A percentile compares a stretch with the other conserved stretches of the same genome.
These are phyloP conservation scores for Spatulosminthurus flaviceps DNA, from an alignment of 2,888 invertebrate species.

Conservation along the genomic window DNA sequence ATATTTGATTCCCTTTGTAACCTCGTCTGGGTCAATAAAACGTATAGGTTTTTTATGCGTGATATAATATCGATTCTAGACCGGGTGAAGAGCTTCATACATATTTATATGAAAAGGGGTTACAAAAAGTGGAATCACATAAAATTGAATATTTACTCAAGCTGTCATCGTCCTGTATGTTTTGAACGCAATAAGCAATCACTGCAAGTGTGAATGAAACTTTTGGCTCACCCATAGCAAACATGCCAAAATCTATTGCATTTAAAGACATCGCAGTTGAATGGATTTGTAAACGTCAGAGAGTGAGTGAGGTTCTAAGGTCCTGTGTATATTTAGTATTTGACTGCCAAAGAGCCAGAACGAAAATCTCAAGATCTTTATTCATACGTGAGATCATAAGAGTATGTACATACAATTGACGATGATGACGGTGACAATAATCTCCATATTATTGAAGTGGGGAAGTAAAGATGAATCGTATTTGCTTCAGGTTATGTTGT, in stretches of 20 bases:
- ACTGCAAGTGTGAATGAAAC: constrained; percentile 32
- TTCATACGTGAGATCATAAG: background rate
- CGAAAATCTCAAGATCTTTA: constrained; percentile 16
- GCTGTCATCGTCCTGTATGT: constrained; percentile 20
- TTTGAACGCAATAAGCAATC: background rate
- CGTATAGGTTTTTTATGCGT: background rate
- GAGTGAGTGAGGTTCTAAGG: background rate
- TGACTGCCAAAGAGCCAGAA: constrained; percentile 12
- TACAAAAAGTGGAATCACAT: constrained; percentile 17
- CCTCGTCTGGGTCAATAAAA: constrained; percentile 1
- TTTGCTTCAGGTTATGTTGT: constrained; percentile 33
- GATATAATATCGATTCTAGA: background rate
- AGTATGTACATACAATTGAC: constrained; percentile 37
- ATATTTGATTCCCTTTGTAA: background rate
- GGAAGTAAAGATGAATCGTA: constrained; percentile 25
- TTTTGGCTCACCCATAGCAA: background rate
- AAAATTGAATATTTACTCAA: constrained; percentile 32
- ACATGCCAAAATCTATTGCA: constrained; percentile 22
- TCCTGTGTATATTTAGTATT: background rate
- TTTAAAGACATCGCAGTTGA: background rate
- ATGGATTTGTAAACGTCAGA: background rate
- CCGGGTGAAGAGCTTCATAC: background rate
- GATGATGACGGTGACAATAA: background rate
- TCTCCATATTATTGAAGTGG: constrained; percentile 21
- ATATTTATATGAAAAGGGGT: background rate